Evolutionary conservation across 2,888 invertebrate genomes (phyloP).

Genomic region (Drosophila pseudotakahashii): DNA sequence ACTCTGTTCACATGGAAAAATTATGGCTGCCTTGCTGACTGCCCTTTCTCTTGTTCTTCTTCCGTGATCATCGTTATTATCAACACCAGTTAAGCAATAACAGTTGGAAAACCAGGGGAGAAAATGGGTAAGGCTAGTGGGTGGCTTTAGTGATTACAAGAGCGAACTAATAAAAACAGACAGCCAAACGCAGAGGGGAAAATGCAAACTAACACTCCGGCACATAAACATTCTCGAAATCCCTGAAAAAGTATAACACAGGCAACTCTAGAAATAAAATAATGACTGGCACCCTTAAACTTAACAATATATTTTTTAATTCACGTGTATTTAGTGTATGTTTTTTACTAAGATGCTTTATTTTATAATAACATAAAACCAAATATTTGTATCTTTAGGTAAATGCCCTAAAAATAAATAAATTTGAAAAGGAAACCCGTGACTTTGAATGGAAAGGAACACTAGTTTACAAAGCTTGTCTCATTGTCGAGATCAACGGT

Average conservation of each 20-base stretch:
- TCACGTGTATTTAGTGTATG: too few species aligned
- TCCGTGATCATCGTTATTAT: conserved; percentile 72
- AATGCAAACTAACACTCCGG: conserved; percentile 17
- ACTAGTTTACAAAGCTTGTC: too few species aligned
- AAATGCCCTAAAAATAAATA: too few species aligned
- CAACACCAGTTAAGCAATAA: conserved; percentile 71
- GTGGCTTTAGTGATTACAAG: conserved; percentile 66
- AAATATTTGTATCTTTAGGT: too few species aligned
- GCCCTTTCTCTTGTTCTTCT: conserved; percentile 21
- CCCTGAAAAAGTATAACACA: background rate
- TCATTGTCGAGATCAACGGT: too few species aligned
- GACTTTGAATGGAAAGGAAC: too few species aligned
- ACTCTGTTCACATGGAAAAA: conserved; percentile 59
- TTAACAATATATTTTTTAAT: too few species aligned
- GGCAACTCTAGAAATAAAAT: background rate
- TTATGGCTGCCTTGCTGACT: conserved; percentile 59
- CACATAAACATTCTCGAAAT: conserved; percentile 12
- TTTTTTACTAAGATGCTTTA: too few species aligned
- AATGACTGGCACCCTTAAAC: too few species aligned
- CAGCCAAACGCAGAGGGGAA: conserved; percentile 60
- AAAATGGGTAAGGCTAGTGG: background rate
- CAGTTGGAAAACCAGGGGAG: conserved; percentile 26
- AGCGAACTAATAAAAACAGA: conserved; percentile 70
- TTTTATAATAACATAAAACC: too few species aligned
- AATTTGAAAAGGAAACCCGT: too few species aligned